phyloP scores from a whole-genome alignment of 2,113 vertebrate species.

The Picathartes gymnocephalus region DNA sequence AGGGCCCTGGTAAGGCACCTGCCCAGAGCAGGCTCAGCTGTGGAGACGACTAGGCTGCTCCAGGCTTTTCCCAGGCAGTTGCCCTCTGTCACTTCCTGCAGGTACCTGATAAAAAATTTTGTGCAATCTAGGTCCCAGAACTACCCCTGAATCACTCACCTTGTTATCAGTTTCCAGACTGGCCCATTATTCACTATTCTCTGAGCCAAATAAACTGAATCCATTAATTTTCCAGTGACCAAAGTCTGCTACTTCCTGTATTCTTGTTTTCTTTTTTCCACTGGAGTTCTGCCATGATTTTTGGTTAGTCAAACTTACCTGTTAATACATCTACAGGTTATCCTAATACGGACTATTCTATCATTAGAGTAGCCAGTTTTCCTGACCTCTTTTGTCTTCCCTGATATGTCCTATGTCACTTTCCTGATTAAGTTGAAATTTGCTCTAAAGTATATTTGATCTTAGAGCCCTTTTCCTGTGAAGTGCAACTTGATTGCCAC shows the following conservation, averaged over 20 bases:
- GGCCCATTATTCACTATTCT: background rate
- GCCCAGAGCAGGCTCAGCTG: accelerated
- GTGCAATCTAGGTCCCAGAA: background rate
- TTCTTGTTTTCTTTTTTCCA: background rate
- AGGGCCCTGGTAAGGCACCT: background rate
- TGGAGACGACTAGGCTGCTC: background rate
- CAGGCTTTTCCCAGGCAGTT: background rate
- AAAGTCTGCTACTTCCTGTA: background rate
- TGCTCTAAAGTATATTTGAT: background rate
- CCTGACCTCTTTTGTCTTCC: background rate
- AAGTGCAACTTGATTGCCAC: background rate
- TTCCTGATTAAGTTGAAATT: background rate
- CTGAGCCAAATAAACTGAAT: background rate
- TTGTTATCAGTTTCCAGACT: background rate
- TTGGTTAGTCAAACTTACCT: background rate
- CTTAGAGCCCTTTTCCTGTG: background rate
- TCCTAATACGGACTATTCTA: background rate
- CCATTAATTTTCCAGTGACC: background rate
- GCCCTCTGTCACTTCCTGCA: background rate
- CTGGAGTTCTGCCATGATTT: background rate
- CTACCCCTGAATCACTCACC: background rate
- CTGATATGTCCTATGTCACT: background rate
- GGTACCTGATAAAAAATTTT: background rate
- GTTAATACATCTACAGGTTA: too few species aligned
- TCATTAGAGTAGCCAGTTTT: background rate